Percentiles rank a stretch among this genome's conserved stretches.
phyloP scores from a whole-genome alignment of 2,888 invertebrate genomes.

The Hirtodrosophila duncani region DNA sequence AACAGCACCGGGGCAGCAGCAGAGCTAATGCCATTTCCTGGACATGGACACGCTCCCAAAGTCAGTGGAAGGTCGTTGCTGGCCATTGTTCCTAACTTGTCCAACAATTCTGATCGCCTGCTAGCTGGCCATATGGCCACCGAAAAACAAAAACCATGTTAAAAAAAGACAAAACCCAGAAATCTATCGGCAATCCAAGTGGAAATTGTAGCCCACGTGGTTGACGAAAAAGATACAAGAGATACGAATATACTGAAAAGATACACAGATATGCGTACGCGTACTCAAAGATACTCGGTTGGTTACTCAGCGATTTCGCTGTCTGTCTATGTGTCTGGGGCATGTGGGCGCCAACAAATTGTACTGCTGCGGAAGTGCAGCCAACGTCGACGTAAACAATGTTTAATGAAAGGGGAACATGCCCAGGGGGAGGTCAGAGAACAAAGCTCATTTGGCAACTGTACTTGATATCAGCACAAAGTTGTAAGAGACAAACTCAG shows the following conservation, averaged over 20 bases:
- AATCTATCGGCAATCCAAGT: conserved; percentile 12
- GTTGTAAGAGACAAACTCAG: too few relatives aligned
- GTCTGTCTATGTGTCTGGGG: not conserved
- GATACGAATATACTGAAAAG: too few relatives aligned
- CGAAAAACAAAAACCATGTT: conserved; percentile 6
- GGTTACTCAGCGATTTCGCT: not conserved
- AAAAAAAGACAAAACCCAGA: conserved; percentile 12
- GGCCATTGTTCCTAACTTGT: too few relatives aligned
- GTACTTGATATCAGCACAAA: too few relatives aligned
- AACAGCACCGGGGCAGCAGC: not conserved
- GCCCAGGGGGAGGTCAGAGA: too few relatives aligned
- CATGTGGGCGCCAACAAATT: conserved; percentile 19
- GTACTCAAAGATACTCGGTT: too few relatives aligned
- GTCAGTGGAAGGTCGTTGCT: conserved; percentile 53
- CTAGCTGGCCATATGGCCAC: conserved; percentile 50
- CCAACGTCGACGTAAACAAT: conserved; percentile 24
- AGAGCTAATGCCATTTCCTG: conserved; percentile 63
- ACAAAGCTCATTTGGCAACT: too few relatives aligned
- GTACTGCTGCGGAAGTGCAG: conserved; percentile 57
- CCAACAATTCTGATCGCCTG: conserved; percentile 43
- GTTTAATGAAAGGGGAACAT: too few relatives aligned
- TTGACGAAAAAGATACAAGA: too few relatives aligned
- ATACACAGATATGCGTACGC: too few relatives aligned
- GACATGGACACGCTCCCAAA: conserved; percentile 33
- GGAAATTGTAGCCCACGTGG: conserved; percentile 33